Evolutionary conservation across 2,113 vertebrate species (phyloP).

Genomic region (Sinocyclocheilus anshuiensis): DNA sequence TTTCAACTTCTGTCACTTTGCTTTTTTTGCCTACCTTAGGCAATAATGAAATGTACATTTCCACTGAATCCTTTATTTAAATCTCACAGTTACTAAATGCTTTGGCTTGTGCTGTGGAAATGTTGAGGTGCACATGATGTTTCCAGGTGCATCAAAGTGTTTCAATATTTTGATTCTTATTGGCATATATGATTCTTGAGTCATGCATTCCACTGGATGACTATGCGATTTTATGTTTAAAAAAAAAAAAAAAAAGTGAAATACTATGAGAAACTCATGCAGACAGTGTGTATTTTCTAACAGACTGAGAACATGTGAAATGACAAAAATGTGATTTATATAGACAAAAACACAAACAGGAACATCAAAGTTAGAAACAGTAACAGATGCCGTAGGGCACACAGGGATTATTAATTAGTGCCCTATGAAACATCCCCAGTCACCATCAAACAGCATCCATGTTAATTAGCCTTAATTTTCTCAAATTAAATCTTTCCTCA

Average conservation of each 20-base stretch:
- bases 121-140: not conserved
- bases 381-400: constrained; percentile 30
- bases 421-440: not conserved
- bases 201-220: not conserved
- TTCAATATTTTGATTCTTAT: not conserved
- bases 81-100: not conserved
- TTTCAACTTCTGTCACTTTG: not conserved
- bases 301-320: not conserved
- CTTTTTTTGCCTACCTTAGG: not conserved
- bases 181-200: not conserved
- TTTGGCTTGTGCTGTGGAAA: not conserved
- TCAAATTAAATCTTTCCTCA: not conserved
- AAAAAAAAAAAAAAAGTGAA: not conserved
- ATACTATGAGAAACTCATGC: not conserved
- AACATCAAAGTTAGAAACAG: constrained; percentile 31
- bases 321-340: not conserved
- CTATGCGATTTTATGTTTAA: not conserved
- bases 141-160: not conserved
- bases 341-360: not conserved
- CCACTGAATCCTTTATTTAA: not conserved
- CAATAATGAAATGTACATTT: not conserved
- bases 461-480: not conserved
- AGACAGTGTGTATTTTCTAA: not conserved
- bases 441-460: constrained; percentile 5
- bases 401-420: constrained; percentile 18